Conservation (phyloP, 37 sponge, comb jelly and placozoan species). For the Diacarnus erythraeanus region DNA sequence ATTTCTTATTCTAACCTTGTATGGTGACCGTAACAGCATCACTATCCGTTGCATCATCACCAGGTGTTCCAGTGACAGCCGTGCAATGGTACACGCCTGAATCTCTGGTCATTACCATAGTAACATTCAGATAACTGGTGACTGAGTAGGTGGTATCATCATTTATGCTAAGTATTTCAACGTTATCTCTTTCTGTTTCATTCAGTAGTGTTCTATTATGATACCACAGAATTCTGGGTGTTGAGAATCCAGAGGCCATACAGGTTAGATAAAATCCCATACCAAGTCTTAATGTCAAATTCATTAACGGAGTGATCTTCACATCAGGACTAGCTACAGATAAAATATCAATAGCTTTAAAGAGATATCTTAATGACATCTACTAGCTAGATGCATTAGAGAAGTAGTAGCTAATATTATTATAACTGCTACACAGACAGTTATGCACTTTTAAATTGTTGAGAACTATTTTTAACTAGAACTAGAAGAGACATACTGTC, state of each 20-base stretch:
- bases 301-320: neutral
- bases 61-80: conserved; percentile 11
- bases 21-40: neutral
- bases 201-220: conserved; percentile 40
- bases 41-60: conserved; percentile 30
- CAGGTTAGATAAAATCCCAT: conserved; percentile 35
- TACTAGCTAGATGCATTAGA: no score
- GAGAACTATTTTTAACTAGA: no score
- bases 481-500: conserved; percentile 1
- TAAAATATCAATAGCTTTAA: no score
- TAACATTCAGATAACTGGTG: conserved; percentile 29
- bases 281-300: neutral
- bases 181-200: neutral
- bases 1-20: neutral
- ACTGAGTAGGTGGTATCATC: conserved; percentile 11
- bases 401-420: no score
- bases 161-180: neutral
- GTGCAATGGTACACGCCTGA: conserved; percentile 53
- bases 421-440: no score
- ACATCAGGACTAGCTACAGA: neutral
- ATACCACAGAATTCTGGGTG: conserved; percentile 45
- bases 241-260: conserved; percentile 48
- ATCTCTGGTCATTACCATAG: conserved; percentile 21
- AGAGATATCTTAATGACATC: no score
- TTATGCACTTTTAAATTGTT: no score